Conservation (phyloP, 2,888 invertebrate species). For the Halocaridina rubra region DNA sequence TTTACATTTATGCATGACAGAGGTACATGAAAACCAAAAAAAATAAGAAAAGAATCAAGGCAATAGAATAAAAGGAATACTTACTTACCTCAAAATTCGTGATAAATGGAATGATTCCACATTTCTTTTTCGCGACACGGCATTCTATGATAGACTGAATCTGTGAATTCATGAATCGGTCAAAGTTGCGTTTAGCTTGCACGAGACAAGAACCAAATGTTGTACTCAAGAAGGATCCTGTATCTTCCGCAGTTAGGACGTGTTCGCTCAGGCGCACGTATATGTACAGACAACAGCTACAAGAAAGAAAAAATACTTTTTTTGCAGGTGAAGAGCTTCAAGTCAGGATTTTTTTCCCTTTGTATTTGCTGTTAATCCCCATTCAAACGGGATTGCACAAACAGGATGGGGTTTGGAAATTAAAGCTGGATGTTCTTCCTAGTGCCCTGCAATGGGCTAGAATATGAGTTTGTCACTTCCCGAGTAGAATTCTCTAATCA, state of each 20-base stretch:
- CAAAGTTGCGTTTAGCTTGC: slow-evolving; percentile 90
- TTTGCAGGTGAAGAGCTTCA: too few relatives aligned
- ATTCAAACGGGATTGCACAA: too few relatives aligned
- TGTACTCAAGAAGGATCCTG: slow-evolving; percentile 87
- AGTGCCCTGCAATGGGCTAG: too few relatives aligned
- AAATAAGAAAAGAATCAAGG: too few relatives aligned
- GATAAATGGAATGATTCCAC: slow-evolving; percentile 90
- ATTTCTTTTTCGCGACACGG: slow-evolving; percentile 81
- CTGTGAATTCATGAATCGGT: slow-evolving; percentile 88
- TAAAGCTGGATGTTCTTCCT: too few relatives aligned
- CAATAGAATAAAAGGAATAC: neutral
- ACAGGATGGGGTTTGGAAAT: too few relatives aligned
- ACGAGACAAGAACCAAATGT: slow-evolving; percentile 87
- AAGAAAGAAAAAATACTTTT: slow-evolving; percentile 68
- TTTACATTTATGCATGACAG: neutral
- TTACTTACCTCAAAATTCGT: slow-evolving; percentile 81
- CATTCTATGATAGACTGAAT: slow-evolving; percentile 84
- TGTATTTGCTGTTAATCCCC: too few relatives aligned
- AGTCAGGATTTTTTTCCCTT: too few relatives aligned
- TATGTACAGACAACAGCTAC: slow-evolving; percentile 95
- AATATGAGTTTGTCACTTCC: too few relatives aligned
- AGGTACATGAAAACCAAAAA: neutral
- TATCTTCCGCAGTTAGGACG: slow-evolving; percentile 88
- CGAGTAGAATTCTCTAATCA: too few relatives aligned
- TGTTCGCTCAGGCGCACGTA: slow-evolving; percentile 92